Base-by-base conservation (phyloP, 2,888 invertebrate genomes). In the Graphium colonna region DNA sequence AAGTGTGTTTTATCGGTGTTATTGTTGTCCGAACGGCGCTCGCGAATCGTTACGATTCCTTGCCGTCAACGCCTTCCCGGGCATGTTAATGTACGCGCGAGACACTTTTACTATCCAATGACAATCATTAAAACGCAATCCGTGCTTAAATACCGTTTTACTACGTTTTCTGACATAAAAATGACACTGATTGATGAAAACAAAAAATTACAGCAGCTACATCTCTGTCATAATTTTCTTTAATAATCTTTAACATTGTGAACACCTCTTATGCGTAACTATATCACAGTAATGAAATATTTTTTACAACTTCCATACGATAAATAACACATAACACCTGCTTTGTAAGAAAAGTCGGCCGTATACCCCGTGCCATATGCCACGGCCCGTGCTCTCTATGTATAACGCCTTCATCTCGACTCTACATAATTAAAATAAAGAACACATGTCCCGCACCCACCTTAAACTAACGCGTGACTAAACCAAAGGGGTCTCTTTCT, bases 401-500 rank as follows among this genome's bases (percentile, higher is more conserved):
- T 59, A 62, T 39, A 41, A 54, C 61, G 60, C 66, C 64, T 64
- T 60, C 65, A 68, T 68, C 66, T 63, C 71, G 59, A 62, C 64
- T 60, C 71, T 65, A 71, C 72, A 79, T 75, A 80, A 67, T 67
- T 78, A 79, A 73, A 74, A 69, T 73, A 75, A 68, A 41, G 40
- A 54, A 45, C 54, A 54, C 45, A 58, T 62, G 67, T 55, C 67
- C 60, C 59, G n/a, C 75, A 77, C 57, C 71, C 73, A 75, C 74
- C 66, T 67, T 74, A 81, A 78, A 73, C 71, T 76, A 71, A 78
- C 69, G 81, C 84, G 80, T 84, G 82, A 79, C 85, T 83, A 84
- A 86, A 77, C 68, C 73, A 75, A 79, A 76, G 78, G 81, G 76
- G 78, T 77, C 73, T 69, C 73, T 71, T 72, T 76, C 73, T 77